Evolutionary conservation across 2,113 vertebrate genomes (phyloP).

Genomic region (Nerophis ophidion): DNA sequence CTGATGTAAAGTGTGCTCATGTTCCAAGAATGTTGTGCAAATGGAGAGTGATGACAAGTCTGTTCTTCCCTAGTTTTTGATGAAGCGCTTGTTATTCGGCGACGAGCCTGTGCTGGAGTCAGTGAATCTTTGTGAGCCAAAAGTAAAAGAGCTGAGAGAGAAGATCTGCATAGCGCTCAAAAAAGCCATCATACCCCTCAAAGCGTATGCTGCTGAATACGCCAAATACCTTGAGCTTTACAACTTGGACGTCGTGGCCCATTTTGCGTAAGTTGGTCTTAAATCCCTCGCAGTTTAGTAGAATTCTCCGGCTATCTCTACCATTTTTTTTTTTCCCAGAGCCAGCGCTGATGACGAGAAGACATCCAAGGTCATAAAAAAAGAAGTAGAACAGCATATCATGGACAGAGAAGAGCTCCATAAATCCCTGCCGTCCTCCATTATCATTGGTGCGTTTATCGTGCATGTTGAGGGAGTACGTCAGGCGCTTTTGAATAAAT

Average conservation of each 20-base stretch:
- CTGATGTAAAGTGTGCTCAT: background rate
- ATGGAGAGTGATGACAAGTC: background rate
- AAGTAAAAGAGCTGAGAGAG: conserved; percentile 72
- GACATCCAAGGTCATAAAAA: conserved; percentile 68
- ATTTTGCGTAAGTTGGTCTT: conserved; percentile 49
- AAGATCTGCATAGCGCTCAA: conserved; percentile 61
- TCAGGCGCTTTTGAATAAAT: conserved; percentile 76
- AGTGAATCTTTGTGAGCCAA: conserved; percentile 76
- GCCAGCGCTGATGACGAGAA: conserved; percentile 48
- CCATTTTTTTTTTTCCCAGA: conserved; percentile 39
- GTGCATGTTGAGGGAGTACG: conserved; percentile 73
- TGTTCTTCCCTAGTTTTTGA: conserved; percentile 71
- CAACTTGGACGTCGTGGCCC: conserved; percentile 70
- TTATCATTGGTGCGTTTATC: conserved; percentile 85
- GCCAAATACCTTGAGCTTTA: conserved; percentile 78
- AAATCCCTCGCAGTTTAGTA: background rate
- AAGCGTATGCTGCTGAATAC: conserved; percentile 79
- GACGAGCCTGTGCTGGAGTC: conserved; percentile 72
- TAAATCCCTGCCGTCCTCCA: conserved; percentile 69
- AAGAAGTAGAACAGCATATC: conserved; percentile 72
- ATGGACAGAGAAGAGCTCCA: conserved; percentile 74
- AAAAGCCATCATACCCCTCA: conserved; percentile 77
- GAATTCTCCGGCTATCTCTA: background rate
- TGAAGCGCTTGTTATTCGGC: conserved; percentile 77
- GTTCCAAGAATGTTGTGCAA: background rate